phyloP scores from a whole-genome alignment of 2,888 invertebrate species.

The Temnothorax ravouxi region DNA sequence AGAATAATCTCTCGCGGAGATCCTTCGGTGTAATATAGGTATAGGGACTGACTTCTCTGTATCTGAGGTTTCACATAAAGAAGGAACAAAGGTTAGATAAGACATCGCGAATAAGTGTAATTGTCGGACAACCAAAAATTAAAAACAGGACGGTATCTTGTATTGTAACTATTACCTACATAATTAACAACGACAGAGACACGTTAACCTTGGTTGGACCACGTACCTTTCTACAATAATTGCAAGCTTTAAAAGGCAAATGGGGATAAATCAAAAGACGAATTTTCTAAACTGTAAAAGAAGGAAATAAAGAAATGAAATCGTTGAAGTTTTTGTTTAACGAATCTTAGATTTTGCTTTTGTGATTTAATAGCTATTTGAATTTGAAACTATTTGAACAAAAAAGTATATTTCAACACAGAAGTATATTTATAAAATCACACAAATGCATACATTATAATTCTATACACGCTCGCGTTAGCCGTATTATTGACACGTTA shows the following conservation, averaged over 20 bases:
- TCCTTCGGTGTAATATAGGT: slow-evolving; percentile 24
- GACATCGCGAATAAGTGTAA: slow-evolving; percentile 52
- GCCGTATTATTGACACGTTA: not conserved
- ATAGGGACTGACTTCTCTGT: not conserved
- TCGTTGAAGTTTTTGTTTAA: slow-evolving; percentile 14
- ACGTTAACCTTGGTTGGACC: slow-evolving; percentile 6
- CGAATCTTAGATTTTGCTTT: not conserved
- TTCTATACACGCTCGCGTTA: not conserved
- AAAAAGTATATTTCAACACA: not conserved
- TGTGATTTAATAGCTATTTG: not conserved
- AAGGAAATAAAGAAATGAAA: slow-evolving; percentile 5
- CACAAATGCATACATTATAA: not conserved
- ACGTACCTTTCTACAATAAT: slow-evolving; percentile 47
- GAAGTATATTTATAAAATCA: not conserved
- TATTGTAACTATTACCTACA: slow-evolving; percentile 70
- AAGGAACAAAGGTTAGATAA: not conserved
- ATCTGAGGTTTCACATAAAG: not conserved
- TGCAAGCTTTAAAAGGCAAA: slow-evolving; percentile 18
- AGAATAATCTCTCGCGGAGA: slow-evolving; percentile 29
- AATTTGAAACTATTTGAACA: no score
- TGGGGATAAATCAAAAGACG: not conserved
- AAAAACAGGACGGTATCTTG: slow-evolving; percentile 62
- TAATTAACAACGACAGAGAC: slow-evolving; percentile 63
- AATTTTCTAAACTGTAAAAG: not conserved
- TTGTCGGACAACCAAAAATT: slow-evolving; percentile 61